A percentile compares a stretch with the other conserved stretches of the same genome.
phyloP scores from a whole-genome alignment of 1,140 invertebrate species.

The Adelges cooleyi region DNA sequence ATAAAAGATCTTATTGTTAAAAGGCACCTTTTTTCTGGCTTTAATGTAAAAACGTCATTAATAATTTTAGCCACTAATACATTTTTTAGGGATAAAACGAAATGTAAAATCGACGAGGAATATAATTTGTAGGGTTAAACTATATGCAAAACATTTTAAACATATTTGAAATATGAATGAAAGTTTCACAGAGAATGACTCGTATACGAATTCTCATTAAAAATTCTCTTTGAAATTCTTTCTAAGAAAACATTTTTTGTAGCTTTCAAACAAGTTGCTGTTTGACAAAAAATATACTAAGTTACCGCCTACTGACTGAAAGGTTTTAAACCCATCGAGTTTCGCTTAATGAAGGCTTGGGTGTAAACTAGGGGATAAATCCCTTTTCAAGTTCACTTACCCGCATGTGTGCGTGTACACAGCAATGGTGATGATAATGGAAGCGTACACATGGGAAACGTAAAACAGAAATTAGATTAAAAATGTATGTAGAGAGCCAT shows the following conservation, averaged over 20 bases:
- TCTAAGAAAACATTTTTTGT: not conserved
- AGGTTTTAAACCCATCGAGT: conserved; percentile 13
- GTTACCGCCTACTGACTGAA: no score
- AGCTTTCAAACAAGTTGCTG: no score
- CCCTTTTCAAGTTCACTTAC: conserved; percentile 20
- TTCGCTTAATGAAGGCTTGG: conserved; percentile 24
- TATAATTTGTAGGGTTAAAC: no score
- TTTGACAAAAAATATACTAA: no score
- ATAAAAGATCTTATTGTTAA: no score
- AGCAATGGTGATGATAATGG: conserved; percentile 18
- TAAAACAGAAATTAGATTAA: conserved; percentile 21
- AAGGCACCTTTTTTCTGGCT: no score
- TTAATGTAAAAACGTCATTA: no score
- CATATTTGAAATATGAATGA: no score
- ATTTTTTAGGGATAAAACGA: no score
- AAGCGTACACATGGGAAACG: conserved; percentile 21
- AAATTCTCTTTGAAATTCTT: not conserved
- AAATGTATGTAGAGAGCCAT: conserved; percentile 5
- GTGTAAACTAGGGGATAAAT: conserved; percentile 11
- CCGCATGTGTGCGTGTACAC: conserved; percentile 2
- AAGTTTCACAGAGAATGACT: not conserved
- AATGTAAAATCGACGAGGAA: no score
- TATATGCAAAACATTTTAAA: no score
- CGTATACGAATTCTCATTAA: not conserved
- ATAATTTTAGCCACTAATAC: no score